These are phyloP conservation scores for Temnopleurus reevesii DNA, from an alignment of 53 echinoderm and acorn worm genomes.

Conservation along the genomic window DNA sequence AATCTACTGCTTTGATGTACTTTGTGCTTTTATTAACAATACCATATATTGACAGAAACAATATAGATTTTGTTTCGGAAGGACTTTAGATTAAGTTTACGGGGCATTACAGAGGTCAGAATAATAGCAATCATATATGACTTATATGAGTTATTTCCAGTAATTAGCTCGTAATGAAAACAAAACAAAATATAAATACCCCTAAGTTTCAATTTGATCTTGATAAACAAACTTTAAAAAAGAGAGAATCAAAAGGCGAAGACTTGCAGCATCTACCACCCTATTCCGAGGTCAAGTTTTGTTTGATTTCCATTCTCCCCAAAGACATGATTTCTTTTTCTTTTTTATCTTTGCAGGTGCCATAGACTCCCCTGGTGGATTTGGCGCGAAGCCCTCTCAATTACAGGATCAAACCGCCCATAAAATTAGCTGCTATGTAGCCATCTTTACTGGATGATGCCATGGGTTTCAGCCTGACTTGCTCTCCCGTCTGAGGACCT, in stretches of 20 bases:
- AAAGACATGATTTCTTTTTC: neutral
- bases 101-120: too few species aligned
- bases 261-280: neutral
- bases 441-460: neutral
- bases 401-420: conserved; percentile 16
- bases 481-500: neutral
- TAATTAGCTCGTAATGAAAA: neutral
- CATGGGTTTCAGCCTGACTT: neutral
- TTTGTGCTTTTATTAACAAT: too few species aligned
- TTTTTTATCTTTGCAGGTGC: neutral
- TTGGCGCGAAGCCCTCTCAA: neutral
- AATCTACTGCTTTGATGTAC: too few species aligned
- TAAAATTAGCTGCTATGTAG: conserved; percentile 15
- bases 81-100: too few species aligned
- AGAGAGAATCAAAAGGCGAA: neutral
- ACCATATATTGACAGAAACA: too few species aligned
- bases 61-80: too few species aligned
- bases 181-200: neutral
- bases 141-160: too few species aligned
- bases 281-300: neutral
- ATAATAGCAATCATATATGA: too few species aligned
- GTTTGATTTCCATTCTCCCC: neutral
- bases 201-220: neutral
- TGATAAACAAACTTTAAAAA: neutral
- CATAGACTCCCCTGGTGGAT: neutral